These are phyloP conservation scores for Spinibarbus caldwelli DNA, from an alignment of 2,797 vertebrate species.

Conservation along the genomic window DNA sequence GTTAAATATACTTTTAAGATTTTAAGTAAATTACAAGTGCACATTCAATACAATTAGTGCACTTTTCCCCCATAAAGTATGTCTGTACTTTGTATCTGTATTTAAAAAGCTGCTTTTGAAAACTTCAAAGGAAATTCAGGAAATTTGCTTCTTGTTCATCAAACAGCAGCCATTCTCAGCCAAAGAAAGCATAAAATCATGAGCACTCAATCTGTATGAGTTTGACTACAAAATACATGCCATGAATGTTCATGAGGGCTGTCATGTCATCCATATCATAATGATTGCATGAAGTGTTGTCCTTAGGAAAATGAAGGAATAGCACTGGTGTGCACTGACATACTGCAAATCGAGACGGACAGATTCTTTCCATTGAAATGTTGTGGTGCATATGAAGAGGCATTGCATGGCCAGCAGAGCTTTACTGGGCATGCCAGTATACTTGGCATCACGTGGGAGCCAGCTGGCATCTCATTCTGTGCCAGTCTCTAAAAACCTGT, in stretches of 20 bases:
- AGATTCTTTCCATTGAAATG: constrained; percentile 41
- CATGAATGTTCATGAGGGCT: not conserved
- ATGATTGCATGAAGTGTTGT: not conserved
- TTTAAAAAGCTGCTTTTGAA: not conserved
- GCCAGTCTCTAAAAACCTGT: constrained; percentile 68
- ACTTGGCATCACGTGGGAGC: constrained; percentile 67
- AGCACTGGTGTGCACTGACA: not conserved
- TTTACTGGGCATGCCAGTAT: constrained; percentile 63
- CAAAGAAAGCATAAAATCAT: not conserved
- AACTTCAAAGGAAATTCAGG: not conserved
- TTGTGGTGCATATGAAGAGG: constrained; percentile 41
- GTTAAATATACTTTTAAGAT: no score
- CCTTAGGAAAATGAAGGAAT: not conserved
- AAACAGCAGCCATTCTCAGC: not conserved
- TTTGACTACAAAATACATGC: constrained; percentile 3
- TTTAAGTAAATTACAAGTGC: not conserved
- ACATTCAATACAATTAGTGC: not conserved
- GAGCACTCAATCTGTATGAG: constrained; percentile 30
- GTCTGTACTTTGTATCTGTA: not conserved
- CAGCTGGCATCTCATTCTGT: constrained; percentile 71
- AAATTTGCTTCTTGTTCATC: not conserved
- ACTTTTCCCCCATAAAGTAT: not conserved
- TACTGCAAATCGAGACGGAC: constrained; percentile 22
- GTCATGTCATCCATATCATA: not conserved
- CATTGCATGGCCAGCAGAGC: constrained; percentile 39